Conservation (phyloP, 2,113 vertebrate species). For the Diphyllodes magnificus region DNA sequence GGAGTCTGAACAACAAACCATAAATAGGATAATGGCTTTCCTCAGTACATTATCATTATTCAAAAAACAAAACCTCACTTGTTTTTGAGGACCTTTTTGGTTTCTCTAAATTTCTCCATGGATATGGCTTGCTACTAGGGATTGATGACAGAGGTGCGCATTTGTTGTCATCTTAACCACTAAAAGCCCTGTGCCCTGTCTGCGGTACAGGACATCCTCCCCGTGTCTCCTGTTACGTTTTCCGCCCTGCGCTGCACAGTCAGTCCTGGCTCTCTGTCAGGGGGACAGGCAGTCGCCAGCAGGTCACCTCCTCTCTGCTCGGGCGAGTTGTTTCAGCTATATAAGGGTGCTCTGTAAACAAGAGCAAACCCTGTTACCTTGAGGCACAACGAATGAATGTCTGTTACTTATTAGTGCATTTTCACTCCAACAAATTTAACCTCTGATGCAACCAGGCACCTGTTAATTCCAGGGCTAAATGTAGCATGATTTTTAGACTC, state of each 20-base stretch:
- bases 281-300: not conserved
- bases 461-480: not conserved
- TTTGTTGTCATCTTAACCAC: constrained; percentile 38
- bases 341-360: not conserved
- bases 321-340: not conserved
- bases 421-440: not conserved
- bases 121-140: not conserved
- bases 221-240: not conserved
- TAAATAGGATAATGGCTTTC: constrained; percentile 43
- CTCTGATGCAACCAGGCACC: not conserved
- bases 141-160: constrained; percentile 41
- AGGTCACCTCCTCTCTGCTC: not conserved
- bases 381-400: not conserved
- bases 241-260: not conserved
- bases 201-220: constrained; percentile 17
- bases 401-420: not conserved
- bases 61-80: constrained; percentile 25
- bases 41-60: constrained; percentile 4
- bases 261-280: not conserved
- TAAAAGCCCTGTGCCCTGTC: constrained; percentile 18
- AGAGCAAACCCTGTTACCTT: not conserved
- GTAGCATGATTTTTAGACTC: not conserved
- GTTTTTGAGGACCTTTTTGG: constrained; percentile 14
- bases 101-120: constrained; percentile 27
- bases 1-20: constrained; percentile 48